Conservation (phyloP, 2,797 vertebrate genomes). For the Podarcis lilfordi region DNA sequence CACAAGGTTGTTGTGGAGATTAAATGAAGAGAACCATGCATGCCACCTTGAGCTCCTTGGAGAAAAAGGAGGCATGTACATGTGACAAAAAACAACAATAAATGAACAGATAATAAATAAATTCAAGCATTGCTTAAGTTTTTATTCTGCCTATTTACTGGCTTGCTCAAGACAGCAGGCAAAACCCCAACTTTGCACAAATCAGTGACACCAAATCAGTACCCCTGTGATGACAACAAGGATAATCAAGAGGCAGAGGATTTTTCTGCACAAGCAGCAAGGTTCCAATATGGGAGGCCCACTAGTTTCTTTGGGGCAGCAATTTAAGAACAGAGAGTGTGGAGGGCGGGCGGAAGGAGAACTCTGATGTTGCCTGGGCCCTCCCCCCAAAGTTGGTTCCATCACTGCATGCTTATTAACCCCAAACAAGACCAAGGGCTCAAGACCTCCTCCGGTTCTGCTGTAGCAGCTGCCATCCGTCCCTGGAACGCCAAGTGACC, state of each 20-base stretch:
- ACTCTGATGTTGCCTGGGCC: neutral
- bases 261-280: neutral
- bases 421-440: constrained; percentile 49
- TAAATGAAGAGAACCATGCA: no score
- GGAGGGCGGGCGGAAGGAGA: no score
- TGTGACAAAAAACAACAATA: no score
- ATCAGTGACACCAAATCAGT: neutral
- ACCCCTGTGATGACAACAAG: neutral
- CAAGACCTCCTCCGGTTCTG: constrained; percentile 95
- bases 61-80: no score
- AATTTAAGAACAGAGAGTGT: neutral
- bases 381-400: neutral
- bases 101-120: no score
- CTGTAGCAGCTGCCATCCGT: constrained; percentile 93
- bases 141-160: neutral
- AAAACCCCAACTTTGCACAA: neutral
- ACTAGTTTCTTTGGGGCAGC: neutral
- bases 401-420: fast-evolving
- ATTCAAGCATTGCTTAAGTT: neutral
- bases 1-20: no score
- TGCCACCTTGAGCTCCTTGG: no score
- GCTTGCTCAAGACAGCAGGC: no score
- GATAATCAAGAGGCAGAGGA: neutral
- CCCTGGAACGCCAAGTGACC: constrained; percentile 95
- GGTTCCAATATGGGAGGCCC: no score